phyloP scores from a whole-genome alignment of 2,113 vertebrate species.

The Aptenodytes forsteri region DNA sequence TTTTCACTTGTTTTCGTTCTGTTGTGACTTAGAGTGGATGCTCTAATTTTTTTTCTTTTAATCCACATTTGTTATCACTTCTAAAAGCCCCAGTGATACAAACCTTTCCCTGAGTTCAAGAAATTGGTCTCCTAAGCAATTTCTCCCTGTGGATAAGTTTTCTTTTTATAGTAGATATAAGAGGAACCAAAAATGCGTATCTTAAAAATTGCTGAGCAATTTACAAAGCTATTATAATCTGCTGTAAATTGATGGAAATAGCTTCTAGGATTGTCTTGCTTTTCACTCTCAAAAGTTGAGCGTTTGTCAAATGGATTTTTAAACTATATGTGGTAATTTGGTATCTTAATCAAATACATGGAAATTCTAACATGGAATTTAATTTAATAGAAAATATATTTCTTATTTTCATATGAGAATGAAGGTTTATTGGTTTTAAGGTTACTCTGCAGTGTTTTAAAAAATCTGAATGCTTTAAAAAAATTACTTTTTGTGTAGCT shows the following conservation, averaged over 20 bases:
- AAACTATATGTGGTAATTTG: neutral
- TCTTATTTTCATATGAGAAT: neutral
- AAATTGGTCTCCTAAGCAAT: neutral
- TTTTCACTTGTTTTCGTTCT: neutral
- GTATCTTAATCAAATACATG: neutral
- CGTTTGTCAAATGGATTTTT: neutral
- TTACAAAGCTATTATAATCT: neutral
- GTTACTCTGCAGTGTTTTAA: neutral
- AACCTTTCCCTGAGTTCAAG: neutral
- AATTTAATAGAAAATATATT: neutral
- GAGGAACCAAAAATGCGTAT: neutral
- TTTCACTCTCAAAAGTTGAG: neutral
- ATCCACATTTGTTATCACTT: neutral
- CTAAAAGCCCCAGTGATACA: neutral
- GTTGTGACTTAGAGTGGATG: neutral
- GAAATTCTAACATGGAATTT: neutral
- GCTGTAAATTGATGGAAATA: neutral
- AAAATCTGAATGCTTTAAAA: neutral
- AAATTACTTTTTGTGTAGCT: constrained; percentile 61
- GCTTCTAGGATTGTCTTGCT: neutral
- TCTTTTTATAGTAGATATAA: neutral
- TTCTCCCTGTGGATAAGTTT: neutral
- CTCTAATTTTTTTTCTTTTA: neutral
- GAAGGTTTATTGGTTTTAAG: neutral
- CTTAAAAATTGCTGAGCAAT: neutral